Conservation (phyloP, 2,797 vertebrate species). For the Spheniscus humboldti region DNA sequence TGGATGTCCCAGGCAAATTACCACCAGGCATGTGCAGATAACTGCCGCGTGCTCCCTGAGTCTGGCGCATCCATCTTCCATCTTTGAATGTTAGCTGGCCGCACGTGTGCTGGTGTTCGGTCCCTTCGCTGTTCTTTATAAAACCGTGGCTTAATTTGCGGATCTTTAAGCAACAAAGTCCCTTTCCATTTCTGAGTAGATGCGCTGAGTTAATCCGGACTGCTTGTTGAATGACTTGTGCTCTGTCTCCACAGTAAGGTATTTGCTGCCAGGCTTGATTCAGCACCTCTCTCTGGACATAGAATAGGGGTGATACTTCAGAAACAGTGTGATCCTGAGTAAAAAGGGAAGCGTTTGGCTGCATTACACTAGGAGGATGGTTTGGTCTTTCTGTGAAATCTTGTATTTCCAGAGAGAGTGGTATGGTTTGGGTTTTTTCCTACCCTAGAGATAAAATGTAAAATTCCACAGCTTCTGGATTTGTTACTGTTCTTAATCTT, state of each 20-base stretch:
- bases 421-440: neutral
- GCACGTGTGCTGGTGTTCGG: rapidly evolving
- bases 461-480: neutral
- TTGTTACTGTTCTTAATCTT: neutral
- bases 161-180: neutral
- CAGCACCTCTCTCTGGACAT: neutral
- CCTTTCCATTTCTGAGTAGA: neutral
- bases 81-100: rapidly evolving
- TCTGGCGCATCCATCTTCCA: neutral
- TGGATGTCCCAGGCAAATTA: neutral
- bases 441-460: neutral
- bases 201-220: neutral
- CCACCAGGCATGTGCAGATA: neutral
- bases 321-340: rapidly evolving
- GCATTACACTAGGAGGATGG: neutral
- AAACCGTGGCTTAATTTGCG: neutral
- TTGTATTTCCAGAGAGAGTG: neutral
- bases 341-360: neutral
- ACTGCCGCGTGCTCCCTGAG: neutral
- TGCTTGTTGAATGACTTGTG: neutral
- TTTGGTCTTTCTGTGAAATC: neutral
- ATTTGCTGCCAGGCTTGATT: neutral
- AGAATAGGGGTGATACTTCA: neutral
- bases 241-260: neutral
- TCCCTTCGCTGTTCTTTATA: neutral